Conservation (phyloP, 2,797 vertebrate species). For the Crenuchus spilurus region DNA sequence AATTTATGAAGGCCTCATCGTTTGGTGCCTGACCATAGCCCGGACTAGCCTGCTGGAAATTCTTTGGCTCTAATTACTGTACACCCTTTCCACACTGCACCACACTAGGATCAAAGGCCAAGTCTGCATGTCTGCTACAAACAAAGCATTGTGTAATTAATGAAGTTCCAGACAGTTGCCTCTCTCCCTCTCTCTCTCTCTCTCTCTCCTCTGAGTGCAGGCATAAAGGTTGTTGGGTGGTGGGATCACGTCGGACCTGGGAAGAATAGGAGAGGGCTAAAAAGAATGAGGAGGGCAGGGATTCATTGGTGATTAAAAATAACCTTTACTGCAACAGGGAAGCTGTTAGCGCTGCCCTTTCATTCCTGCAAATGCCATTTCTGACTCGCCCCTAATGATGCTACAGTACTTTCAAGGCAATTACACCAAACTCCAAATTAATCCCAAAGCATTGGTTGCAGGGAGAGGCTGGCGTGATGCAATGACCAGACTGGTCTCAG, state of each 20-base stretch:
- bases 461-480: slow-evolving; percentile 47
- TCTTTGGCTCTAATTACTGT: slow-evolving; percentile 33
- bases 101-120: slow-evolving; percentile 63
- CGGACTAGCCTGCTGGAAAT: not conserved
- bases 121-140: slow-evolving; percentile 55
- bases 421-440: slow-evolving; percentile 78
- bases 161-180: slow-evolving; percentile 47
- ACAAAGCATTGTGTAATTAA: slow-evolving; percentile 70
- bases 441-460: slow-evolving; percentile 74
- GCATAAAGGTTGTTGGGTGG: slow-evolving; percentile 12
- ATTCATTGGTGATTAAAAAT: slow-evolving; percentile 84
- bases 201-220: not conserved
- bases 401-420: slow-evolving; percentile 81
- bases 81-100: slow-evolving; percentile 41
- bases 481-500: slow-evolving; percentile 24
- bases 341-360: slow-evolving; percentile 84
- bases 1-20: not conserved
- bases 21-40: not conserved
- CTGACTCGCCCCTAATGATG: slow-evolving; percentile 80
- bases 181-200: slow-evolving; percentile 19
- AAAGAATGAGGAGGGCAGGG: slow-evolving; percentile 37
- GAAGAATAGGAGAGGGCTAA: slow-evolving; percentile 47
- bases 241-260: slow-evolving; percentile 32
- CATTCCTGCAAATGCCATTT: slow-evolving; percentile 79
- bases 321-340: slow-evolving; percentile 80